Conservation (phyloP, 2,797 vertebrate genomes). For the Rachycentron canadum region DNA sequence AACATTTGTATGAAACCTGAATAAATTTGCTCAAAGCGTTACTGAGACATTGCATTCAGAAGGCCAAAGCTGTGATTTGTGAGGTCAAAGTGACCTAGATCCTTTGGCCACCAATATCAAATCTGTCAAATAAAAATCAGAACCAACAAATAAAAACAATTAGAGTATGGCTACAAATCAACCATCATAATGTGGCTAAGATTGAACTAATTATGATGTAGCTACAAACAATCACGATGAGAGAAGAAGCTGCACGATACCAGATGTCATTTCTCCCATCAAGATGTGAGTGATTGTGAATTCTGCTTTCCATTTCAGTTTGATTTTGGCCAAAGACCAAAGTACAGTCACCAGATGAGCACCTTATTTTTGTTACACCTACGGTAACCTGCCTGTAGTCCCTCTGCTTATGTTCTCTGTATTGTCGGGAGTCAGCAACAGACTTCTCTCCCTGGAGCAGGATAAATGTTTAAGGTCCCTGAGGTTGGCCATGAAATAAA, state of each 20-base stretch:
- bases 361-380: slow-evolving; percentile 52
- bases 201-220: too few species aligned
- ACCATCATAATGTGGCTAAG: too few species aligned
- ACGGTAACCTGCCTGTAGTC: slow-evolving; percentile 48
- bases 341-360: slow-evolving; percentile 39
- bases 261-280: neutral
- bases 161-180: too few species aligned
- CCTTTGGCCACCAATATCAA: too few species aligned
- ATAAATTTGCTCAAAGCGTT: too few species aligned
- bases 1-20: too few species aligned
- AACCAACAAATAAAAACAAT: too few species aligned
- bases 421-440: slow-evolving; percentile 60
- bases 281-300: slow-evolving; percentile 3
- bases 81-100: too few species aligned
- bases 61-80: too few species aligned
- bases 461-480: slow-evolving; percentile 76
- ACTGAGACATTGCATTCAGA: too few species aligned
- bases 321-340: slow-evolving; percentile 49
- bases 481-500: slow-evolving; percentile 75
- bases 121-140: too few species aligned
- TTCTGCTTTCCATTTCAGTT: slow-evolving; percentile 38
- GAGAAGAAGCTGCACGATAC: neutral
- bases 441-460: slow-evolving; percentile 67
- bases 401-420: slow-evolving; percentile 40
- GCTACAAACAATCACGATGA: too few species aligned